Conservation (phyloP, 2,797 vertebrate species). For the Loris lydekkerianus region DNA sequence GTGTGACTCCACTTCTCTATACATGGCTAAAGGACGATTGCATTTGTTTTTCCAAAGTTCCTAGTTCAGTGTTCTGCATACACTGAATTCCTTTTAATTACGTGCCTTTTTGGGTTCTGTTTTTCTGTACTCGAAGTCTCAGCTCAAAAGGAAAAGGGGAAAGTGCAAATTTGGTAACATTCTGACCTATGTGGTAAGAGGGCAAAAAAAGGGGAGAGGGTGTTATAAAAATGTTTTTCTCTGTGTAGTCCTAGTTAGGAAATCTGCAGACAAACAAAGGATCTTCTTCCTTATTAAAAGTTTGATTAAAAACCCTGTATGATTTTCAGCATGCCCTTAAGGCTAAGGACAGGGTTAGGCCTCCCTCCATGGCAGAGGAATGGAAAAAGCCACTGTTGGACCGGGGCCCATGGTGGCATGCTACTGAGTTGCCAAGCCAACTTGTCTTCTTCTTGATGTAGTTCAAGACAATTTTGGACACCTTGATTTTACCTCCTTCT, state of each 20-base stretch:
- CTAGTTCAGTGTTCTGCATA: background rate
- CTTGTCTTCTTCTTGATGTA: conserved; percentile 6
- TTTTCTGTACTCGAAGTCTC: conserved; percentile 56
- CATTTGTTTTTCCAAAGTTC: conserved; percentile 41
- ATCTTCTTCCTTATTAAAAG: conserved; percentile 28
- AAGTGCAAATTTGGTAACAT: conserved; percentile 55
- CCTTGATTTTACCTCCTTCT: background rate
- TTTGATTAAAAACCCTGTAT: conserved; percentile 28
- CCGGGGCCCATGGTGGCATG: background rate
- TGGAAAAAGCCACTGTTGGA: background rate
- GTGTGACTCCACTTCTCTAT: background rate
- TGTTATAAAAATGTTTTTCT: conserved; percentile 62
- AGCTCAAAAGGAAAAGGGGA: conserved; percentile 56
- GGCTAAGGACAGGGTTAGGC: background rate
- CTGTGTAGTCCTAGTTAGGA: conserved; percentile 38
- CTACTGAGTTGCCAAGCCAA: background rate
- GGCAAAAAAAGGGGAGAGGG: background rate
- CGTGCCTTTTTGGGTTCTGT: background rate
- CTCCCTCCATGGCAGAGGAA: conserved; percentile 27
- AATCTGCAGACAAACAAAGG: conserved; percentile 27
- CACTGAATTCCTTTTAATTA: conserved; percentile 26
- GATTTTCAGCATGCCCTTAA: conserved; percentile 2
- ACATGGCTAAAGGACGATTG: conserved; percentile 37
- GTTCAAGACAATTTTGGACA: conserved; percentile 33
- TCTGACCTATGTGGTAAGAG: conserved; percentile 24